Base-by-base conservation (phyloP, 1,140 invertebrate species). In the Trichomalopsis sarcophagae region DNA sequence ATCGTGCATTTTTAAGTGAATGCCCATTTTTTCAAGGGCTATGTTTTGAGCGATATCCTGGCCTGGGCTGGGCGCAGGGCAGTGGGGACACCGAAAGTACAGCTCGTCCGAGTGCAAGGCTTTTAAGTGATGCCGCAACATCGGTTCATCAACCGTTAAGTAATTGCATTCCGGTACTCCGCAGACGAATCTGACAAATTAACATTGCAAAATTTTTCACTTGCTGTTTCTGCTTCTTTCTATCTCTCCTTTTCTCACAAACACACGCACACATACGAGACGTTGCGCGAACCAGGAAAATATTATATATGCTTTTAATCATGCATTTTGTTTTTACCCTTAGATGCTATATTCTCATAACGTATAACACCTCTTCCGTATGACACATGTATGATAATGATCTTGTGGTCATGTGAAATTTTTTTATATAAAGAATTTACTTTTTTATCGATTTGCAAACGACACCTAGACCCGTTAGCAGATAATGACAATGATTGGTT, bases 1-100 rank as follows among this genome's bases (percentile, higher is more conserved):
- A 85, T 96, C 96, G 92, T 97, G 97, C 93, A 97, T 95, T 92
- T 96, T 96, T 83, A 97, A 93, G 92, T 97, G 96, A 84, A 93
- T 91, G 9, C 95, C 92, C 85, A 97, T 95, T 84, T 94, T 94
- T 36, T 95, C 93, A 6, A 95, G 91, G 17, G 93, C 90, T 85
- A 94, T 92, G 85, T 91, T 92, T 71, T 91, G 90, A 21, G 47
- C 62, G 27, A 47, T 27, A 44, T 78, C 77, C 44, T 55, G 62
- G 71, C 68, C 71, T 62, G 55, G 55, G 73, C 1, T 86, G 2
- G 85, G 87, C 86, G 77, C 92, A 90, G 93, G 92, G 89, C 97
- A 97, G 91, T 97, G 96, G 5, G 95, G 94, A 91, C 97, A 97
- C 80, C 93, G 93, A 90, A 95, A 97, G 62, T 91, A 88, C 33